Conservation (phyloP, 2,113 vertebrate genomes). For the Pseudorectes ferrugineus region DNA sequence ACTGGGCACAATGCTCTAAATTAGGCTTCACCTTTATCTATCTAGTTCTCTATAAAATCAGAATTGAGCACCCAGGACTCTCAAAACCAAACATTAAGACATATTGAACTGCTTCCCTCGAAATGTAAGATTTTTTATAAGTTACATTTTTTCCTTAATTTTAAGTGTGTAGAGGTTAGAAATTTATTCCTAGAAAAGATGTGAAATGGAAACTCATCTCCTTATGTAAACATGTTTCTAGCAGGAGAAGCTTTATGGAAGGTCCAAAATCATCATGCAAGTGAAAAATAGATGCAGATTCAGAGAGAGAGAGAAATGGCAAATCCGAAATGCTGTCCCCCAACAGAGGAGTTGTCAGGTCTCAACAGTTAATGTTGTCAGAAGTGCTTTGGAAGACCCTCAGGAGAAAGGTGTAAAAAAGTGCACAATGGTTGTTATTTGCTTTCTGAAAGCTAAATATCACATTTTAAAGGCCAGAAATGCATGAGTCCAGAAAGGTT, state of each 20-base stretch:
- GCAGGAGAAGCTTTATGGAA: neutral
- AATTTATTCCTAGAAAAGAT: neutral
- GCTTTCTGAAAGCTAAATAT: slow-evolving; percentile 54
- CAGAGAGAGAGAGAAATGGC: neutral
- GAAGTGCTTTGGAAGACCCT: slow-evolving; percentile 23
- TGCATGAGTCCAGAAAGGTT: neutral
- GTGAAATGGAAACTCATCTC: neutral
- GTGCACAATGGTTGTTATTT: slow-evolving; percentile 26
- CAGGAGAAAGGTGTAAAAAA: slow-evolving; percentile 14
- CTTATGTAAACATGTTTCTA: neutral
- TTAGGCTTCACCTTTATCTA: neutral
- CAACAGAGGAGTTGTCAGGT: neutral
- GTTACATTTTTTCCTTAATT: neutral
- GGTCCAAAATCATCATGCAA: neutral
- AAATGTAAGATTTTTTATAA: neutral
- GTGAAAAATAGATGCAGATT: neutral
- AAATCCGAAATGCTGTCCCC: neutral
- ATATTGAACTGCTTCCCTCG: neutral
- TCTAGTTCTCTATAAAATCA: neutral
- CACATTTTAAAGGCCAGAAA: slow-evolving; percentile 48
- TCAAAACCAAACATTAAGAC: neutral
- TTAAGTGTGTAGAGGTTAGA: neutral
- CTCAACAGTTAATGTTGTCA: slow-evolving; percentile 26
- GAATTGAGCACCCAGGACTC: neutral
- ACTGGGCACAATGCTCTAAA: neutral